Evolutionary conservation across 2,113 vertebrate genomes (phyloP).

Genomic region (Triplophysa tibetana): DNA sequence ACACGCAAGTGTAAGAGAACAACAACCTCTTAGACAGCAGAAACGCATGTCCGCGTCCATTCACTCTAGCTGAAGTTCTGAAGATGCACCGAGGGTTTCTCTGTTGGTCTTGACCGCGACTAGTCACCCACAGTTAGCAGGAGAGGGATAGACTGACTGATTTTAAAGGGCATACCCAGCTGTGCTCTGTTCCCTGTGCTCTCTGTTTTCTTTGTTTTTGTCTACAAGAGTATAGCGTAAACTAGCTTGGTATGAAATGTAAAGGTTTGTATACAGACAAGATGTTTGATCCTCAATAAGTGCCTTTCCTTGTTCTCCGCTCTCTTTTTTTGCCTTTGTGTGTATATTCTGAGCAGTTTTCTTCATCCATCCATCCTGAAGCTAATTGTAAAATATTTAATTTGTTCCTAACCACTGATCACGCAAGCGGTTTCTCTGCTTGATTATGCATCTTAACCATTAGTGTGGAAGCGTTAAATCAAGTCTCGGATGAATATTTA

Average conservation of each 20-base stretch:
- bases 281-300: background rate
- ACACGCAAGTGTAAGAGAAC: background rate
- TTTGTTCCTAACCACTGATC: background rate
- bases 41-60: background rate
- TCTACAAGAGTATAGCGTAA: background rate
- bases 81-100: background rate
- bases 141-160: constrained; percentile 1
- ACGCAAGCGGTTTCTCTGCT: background rate
- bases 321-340: no score
- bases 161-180: constrained; percentile 22
- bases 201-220: background rate
- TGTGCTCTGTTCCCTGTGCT: background rate
- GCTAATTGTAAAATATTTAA: background rate
- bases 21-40: background rate
- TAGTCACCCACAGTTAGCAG: background rate
- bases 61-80: background rate
- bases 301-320: background rate
- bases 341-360: background rate
- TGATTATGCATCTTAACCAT: constrained; percentile 34
- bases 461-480: constrained; percentile 23
- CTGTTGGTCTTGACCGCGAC: background rate
- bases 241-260: background rate
- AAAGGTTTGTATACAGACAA: background rate
- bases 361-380: background rate
- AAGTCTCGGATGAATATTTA: constrained; percentile 30